Evolutionary conservation across 2,113 vertebrate genomes (phyloP).

Genomic region (Cryptomyrus ogoouensis): DNA sequence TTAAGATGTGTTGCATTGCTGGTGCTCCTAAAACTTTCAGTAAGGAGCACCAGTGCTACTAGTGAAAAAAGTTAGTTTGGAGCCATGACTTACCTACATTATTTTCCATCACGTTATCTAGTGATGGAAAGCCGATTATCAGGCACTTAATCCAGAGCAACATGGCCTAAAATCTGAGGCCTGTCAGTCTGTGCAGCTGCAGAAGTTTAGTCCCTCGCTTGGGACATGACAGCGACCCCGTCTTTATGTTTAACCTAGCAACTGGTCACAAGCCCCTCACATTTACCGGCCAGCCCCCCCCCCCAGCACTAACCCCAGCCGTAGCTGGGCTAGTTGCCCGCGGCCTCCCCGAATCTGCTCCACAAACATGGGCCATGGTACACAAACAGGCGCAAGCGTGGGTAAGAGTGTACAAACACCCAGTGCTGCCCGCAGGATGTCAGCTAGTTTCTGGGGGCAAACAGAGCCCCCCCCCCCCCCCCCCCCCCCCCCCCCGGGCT

Average conservation of each 20-base stretch:
- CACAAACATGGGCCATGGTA: neutral
- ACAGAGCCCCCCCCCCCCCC: neutral
- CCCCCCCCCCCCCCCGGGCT: neutral
- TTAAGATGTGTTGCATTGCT: neutral
- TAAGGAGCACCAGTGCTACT: neutral
- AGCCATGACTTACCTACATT: neutral
- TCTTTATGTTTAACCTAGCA: neutral
- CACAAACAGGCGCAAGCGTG: neutral
- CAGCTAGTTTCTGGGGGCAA: slow-evolving; percentile 7
- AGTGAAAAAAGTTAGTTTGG: neutral
- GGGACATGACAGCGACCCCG: neutral
- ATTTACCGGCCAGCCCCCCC: neutral
- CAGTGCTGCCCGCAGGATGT: neutral
- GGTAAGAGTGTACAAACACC: slow-evolving; percentile 13
- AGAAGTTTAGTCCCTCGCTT: neutral
- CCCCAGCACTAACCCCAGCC: neutral
- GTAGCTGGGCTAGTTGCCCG: no score
- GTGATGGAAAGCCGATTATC: neutral
- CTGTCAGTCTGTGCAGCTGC: neutral
- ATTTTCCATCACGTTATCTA: neutral
- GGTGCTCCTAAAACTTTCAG: neutral
- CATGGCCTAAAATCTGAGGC: neutral
- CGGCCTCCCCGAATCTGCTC: neutral
- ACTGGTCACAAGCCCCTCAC: neutral
- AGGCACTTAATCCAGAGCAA: neutral